Conservation (phyloP, 2,888 invertebrate genomes). For the Orchesellides sinensis region DNA sequence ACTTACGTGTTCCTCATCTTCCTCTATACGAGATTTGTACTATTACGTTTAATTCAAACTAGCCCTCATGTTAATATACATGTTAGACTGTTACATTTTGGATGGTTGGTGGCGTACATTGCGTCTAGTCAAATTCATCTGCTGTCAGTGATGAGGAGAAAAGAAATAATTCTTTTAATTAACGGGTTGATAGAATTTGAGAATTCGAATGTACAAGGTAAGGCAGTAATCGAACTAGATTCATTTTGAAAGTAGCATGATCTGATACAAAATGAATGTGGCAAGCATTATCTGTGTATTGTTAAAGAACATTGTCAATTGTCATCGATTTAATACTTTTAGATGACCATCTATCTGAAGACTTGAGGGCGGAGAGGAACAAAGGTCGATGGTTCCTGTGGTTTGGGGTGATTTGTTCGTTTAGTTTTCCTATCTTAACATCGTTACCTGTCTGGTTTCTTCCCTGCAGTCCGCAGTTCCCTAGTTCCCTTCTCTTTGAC, state of each 20-base stretch:
- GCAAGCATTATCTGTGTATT: not conserved
- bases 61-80: slow-evolving; percentile 45
- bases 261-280: not conserved
- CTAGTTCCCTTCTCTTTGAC: slow-evolving; percentile 49
- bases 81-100: slow-evolving; percentile 43
- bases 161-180: slow-evolving; percentile 57
- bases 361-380: slow-evolving; percentile 39
- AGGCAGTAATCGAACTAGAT: not conserved
- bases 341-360: slow-evolving; percentile 41
- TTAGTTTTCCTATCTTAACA: slow-evolving; percentile 51
- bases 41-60: slow-evolving; percentile 50
- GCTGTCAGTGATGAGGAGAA: slow-evolving; percentile 45
- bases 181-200: slow-evolving; percentile 60
- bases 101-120: slow-evolving; percentile 53
- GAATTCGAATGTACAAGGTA: slow-evolving; percentile 48
- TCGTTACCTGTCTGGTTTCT: slow-evolving; percentile 57
- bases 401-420: slow-evolving; percentile 58
- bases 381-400: slow-evolving; percentile 55
- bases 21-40: slow-evolving; percentile 55
- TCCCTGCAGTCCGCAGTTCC: slow-evolving; percentile 55
- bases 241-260: not conserved
- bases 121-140: slow-evolving; percentile 57
- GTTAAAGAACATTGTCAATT: not conserved
- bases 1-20: slow-evolving; percentile 49
- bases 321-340: not conserved